Base-by-base conservation (phyloP, 2,797 vertebrate genomes). In the Amblyopsis hoosieri region DNA sequence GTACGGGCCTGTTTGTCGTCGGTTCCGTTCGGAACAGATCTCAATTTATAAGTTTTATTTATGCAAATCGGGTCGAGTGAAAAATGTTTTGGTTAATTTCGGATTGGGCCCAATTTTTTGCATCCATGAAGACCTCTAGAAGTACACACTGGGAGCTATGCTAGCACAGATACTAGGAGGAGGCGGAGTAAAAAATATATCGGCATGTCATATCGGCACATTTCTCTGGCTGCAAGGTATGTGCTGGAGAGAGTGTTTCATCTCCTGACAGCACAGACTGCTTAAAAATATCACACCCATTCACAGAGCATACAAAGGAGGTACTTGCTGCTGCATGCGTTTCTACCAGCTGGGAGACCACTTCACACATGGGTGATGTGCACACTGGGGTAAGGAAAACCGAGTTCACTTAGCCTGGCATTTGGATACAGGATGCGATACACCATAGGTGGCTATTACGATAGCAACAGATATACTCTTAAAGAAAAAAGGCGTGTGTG, bases 211-310 rank as follows among this genome's bases (percentile, higher is more conserved):
- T 67, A 7, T 8, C 68, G 73, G 87, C 81, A 86, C 80, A 57
- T 69, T 79, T 78, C 66, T 76, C 69, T 80, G 81, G 81, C 79
- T 80, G 79, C 46, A 71, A 85, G 71, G 71, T 62, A 23, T 50
- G 80, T 69, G 76, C 67, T 62, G 55, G 70, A 55, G 69, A 57
- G 69, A 70, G 72, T 73, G 82, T 79, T 29, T 29, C 3, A 29
- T 29, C 23, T 29, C 23, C 23, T 29, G 23, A 29, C 3, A 3
- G 23, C 52, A 55, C 57, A 69, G 62, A 64, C 79, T 74, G 68
- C 57, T 57, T 60, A 74, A 57, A 76, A 71, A 71, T 59, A 50
- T 67, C 53, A 31, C 57, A 5, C 6, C 1, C 45, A 67, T 31
- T 65, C 33, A 61, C 45, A 72, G 66, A 69, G 12, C 56, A 57